Conservation (phyloP, 2,888 invertebrate genomes). For the Petrolisthes cinctipes region DNA sequence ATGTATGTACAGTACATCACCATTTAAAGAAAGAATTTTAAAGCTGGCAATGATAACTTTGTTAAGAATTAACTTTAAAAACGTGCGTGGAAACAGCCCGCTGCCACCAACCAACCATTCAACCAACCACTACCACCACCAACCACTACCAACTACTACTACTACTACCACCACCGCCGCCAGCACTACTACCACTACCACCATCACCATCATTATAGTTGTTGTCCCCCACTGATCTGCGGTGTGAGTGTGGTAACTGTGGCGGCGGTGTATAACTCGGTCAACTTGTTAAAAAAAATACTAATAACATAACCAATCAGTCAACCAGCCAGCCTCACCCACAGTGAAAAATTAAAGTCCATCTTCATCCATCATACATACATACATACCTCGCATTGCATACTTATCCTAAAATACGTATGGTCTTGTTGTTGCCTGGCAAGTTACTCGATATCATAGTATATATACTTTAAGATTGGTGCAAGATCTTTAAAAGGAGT, state of each 20-base stretch:
- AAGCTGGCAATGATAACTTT: background rate
- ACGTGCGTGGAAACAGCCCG: background rate
- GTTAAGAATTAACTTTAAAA: too few relatives aligned
- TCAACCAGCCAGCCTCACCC: too few relatives aligned
- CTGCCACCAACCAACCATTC: background rate
- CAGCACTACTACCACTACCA: background rate
- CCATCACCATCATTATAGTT: background rate
- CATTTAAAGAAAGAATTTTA: background rate
- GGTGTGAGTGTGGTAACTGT: constrained; percentile 4
- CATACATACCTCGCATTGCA: too few relatives aligned
- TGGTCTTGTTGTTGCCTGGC: too few relatives aligned
- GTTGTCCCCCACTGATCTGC: background rate
- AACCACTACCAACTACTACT: background rate
- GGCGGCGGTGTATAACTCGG: background rate
- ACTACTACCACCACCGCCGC: background rate
- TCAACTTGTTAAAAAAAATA: too few relatives aligned
- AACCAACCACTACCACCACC: background rate
- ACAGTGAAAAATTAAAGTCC: too few relatives aligned
- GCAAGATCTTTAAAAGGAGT: too few relatives aligned
- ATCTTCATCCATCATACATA: too few relatives aligned
- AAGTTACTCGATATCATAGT: too few relatives aligned
- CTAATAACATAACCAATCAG: too few relatives aligned
- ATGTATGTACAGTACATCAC: background rate
- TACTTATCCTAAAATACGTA: too few relatives aligned
- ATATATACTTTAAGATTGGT: too few relatives aligned